Evolutionary conservation across 2,888 invertebrate genomes (phyloP).

Genomic region (Catocala nupta): DNA sequence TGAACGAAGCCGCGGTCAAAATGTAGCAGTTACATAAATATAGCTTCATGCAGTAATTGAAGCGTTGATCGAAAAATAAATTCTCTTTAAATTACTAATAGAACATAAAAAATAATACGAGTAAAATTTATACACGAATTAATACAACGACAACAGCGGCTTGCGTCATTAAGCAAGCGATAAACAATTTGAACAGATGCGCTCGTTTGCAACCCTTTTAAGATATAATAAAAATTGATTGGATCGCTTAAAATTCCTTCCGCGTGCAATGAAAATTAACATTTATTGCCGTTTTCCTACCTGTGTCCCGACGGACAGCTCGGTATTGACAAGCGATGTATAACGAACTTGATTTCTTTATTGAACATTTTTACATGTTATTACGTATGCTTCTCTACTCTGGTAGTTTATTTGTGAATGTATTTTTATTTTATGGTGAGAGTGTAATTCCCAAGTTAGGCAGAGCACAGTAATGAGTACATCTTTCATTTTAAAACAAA

Average conservation of each 20-base stretch:
- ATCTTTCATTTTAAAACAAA: too few relatives aligned
- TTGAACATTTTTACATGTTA: not conserved
- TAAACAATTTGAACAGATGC: slow-evolving; percentile 39
- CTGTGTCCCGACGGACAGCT: slow-evolving; percentile 19
- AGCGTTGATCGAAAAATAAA: too few relatives aligned
- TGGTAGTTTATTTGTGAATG: too few relatives aligned
- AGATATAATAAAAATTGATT: slow-evolving; percentile 47
- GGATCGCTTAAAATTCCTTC: slow-evolving; percentile 38
- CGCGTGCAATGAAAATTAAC: slow-evolving; percentile 43
- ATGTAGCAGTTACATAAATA: too few relatives aligned
- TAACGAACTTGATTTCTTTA: not conserved
- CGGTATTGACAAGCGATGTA: slow-evolving; percentile 1
- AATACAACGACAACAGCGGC: slow-evolving; percentile 4
- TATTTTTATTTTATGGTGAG: too few relatives aligned
- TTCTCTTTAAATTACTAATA: too few relatives aligned
- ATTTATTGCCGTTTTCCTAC: slow-evolving; percentile 42
- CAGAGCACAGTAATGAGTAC: too few relatives aligned
- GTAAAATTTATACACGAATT: slow-evolving; percentile 2
- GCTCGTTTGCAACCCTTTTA: slow-evolving; percentile 45
- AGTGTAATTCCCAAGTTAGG: too few relatives aligned
- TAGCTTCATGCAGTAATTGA: too few relatives aligned
- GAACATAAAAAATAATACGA: not conserved
- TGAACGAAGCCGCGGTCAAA: too few relatives aligned
- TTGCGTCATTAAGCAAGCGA: slow-evolving; percentile 23
- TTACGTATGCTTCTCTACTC: too few relatives aligned